Base-by-base conservation (phyloP, 2,797 vertebrate species). In the Syngnathus acus region DNA sequence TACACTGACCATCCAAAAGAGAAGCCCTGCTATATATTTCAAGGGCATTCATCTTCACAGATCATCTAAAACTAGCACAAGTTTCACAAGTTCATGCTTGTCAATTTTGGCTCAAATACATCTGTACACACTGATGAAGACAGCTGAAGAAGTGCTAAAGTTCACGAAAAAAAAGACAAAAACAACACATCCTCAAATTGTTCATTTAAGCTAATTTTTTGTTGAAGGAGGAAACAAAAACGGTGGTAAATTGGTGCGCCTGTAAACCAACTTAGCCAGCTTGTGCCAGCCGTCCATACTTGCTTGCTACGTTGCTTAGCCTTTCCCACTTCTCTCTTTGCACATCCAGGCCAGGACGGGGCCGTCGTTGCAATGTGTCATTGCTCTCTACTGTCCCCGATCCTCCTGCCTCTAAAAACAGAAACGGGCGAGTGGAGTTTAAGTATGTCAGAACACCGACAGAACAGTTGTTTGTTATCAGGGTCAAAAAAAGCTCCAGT, bases 11-110 rank as follows among this genome's bases (percentile, higher is more conserved):
- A 78, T 84, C 75, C 72, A 65, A 78, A 51, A 43, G 79, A 76
- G 64, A 85, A 81, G 78, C 82, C 83, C 87, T 73, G 82, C 81
- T 87, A 78, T 86, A 82, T 82, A 76, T 83, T 83, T 84, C 75
- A 75, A 84, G 76, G 79, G 86, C 80, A 86, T 87, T 87, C 82
- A 85, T 87, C 84, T 79, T 87, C 84, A 89, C 87, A 88, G 82
- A 87, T 87, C 83, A 69, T 82, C 86, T 88, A 89, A 90, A 89
- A 87, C 84, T 88, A 92, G 89, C 87, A 91, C 87, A 89, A 86
- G 84, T 89, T 88, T 88, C 86, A 90, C 88, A 89, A 89, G 87
- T 87, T 88, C 89, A 91, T 91, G 89, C 89, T 87, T 84, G 88
- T 84, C 88, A 86, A 82, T 88, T 87, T 84, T 87, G 86, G 87